A percentile compares a stretch with the other conserved stretches of the same genome.
These are phyloP conservation scores for Zygaena filipendulae DNA, from an alignment of 2,888 invertebrate species.

Conservation along the genomic window DNA sequence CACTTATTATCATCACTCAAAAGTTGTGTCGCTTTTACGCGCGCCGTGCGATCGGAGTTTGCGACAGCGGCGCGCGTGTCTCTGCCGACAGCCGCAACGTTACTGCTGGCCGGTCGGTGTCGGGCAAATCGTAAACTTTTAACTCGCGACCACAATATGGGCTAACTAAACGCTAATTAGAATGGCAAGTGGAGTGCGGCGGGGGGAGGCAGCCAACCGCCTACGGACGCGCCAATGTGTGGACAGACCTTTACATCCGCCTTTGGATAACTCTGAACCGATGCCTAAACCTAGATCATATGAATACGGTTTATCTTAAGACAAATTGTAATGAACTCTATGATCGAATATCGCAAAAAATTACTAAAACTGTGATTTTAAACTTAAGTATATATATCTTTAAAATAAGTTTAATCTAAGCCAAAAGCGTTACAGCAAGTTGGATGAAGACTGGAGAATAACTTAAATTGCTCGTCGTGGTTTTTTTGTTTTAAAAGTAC, in stretches of 20 bases:
- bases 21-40: slow-evolving; percentile 33
- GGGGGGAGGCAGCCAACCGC: slow-evolving; percentile 37
- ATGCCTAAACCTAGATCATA: too few species aligned
- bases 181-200: slow-evolving; percentile 51
- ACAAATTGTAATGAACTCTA: too few species aligned
- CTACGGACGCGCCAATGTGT: neutral
- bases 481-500: too few species aligned
- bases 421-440: too few species aligned
- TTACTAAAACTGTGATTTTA: too few species aligned
- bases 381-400: too few species aligned
- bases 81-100: slow-evolving; percentile 11
- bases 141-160: slow-evolving; percentile 54
- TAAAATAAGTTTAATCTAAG: too few species aligned
- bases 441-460: too few species aligned
- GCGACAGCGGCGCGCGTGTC: slow-evolving; percentile 15
- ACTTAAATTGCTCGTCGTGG: too few species aligned
- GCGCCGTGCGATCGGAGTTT: slow-evolving; percentile 15
- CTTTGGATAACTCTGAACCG: slow-evolving; percentile 45
- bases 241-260: slow-evolving; percentile 57
- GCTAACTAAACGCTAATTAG: slow-evolving; percentile 42
- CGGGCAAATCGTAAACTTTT: slow-evolving; percentile 41
- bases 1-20: slow-evolving; percentile 55
- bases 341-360: too few species aligned
- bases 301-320: too few species aligned
- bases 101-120: slow-evolving; percentile 46